A percentile compares a stretch with the other conserved stretches of the same genome.
Conservation (phyloP, 2,797 vertebrate genomes). For the Monodelphis domestica region DNA sequence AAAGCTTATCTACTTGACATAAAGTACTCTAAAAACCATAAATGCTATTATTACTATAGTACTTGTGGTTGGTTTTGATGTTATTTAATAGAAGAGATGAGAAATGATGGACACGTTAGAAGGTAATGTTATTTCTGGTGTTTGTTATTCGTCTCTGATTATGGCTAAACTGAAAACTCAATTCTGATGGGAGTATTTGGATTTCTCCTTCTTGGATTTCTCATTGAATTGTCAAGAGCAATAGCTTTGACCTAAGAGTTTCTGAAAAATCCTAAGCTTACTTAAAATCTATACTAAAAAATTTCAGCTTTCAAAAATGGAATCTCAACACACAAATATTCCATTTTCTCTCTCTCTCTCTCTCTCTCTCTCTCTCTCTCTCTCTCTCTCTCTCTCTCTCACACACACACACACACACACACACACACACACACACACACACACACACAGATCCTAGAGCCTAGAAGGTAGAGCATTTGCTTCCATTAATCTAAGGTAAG, state of each 20-base stretch:
- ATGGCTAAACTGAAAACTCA: background rate
- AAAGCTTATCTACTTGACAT: background rate
- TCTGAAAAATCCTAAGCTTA: background rate
- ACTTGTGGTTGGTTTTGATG: background rate
- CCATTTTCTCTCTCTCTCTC: too few relatives aligned
- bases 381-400: too few relatives aligned
- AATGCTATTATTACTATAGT: background rate
- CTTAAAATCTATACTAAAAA: slow-evolving; percentile 35
- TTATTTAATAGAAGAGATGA: background rate
- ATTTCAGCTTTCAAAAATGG: slow-evolving; percentile 25
- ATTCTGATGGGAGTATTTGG: background rate
- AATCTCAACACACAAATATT: background rate
- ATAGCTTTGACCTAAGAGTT: background rate
- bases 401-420: too few relatives aligned
- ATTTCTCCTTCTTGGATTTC: background rate
- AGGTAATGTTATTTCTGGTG: background rate
- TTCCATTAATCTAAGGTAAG: background rate
- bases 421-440: background rate
- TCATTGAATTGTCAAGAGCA: background rate
- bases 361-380: too few relatives aligned
- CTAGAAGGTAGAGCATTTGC: slow-evolving; percentile 3
- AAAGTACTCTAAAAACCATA: background rate
- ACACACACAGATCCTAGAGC: background rate
- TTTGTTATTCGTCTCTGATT: background rate
- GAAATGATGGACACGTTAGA: background rate